phyloP scores from a whole-genome alignment of 1,140 invertebrate species.

The Pseudomyrmex gracilis region DNA sequence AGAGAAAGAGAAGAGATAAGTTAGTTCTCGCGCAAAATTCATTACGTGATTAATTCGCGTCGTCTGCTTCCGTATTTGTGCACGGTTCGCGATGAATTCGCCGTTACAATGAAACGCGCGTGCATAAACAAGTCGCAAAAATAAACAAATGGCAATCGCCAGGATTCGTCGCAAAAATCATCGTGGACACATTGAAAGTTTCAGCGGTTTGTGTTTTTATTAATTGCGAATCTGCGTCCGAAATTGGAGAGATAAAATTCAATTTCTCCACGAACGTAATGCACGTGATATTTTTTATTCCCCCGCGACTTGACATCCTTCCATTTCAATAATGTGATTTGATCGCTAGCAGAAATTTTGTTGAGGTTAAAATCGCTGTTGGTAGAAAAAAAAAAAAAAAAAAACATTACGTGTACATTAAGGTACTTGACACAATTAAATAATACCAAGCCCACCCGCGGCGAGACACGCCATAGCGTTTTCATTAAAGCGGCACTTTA shows the following conservation, averaged over 20 bases:
- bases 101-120: conserved; percentile 38
- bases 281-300: background rate
- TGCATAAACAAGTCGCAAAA: conserved; percentile 5
- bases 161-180: background rate
- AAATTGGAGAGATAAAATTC: conserved; percentile 3
- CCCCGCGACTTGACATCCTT: background rate
- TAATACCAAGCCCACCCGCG: conserved; percentile 59
- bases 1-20: background rate
- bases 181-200: background rate
- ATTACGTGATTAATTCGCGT: conserved; percentile 52
- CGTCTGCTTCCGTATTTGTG: conserved; percentile 41
- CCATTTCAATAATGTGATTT: background rate
- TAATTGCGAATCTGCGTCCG: background rate
- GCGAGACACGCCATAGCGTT: conserved; percentile 40
- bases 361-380: conserved; percentile 36
- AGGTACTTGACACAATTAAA: conserved; percentile 62
- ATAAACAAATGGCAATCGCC: conserved; percentile 37
- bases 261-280: background rate
- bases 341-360: conserved; percentile 16
- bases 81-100: background rate
- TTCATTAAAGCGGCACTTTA: conserved; percentile 68
- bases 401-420: background rate
- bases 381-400: conserved; percentile 18
- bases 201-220: conserved; percentile 7
- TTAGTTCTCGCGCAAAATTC: background rate